Conservation (phyloP, 1,140 invertebrate species). For the Drosophila pachea region DNA sequence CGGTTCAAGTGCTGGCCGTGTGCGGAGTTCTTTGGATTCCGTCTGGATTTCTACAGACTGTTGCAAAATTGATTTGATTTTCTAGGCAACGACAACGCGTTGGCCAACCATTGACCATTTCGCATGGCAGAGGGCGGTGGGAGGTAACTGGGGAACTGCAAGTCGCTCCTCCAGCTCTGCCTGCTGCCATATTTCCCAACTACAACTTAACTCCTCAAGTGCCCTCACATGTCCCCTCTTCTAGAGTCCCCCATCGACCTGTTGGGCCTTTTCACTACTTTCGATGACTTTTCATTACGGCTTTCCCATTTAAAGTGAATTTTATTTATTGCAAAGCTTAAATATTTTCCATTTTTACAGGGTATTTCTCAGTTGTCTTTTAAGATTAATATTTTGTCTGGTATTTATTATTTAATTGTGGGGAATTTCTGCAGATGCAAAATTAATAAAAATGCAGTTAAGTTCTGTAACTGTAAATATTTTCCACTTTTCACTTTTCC, state of each 20-base stretch:
- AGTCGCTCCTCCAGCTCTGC: not conserved
- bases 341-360: not conserved
- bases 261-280: constrained; percentile 17
- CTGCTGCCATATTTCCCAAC: not conserved
- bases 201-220: no score
- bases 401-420: constrained; percentile 3
- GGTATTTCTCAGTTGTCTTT: constrained; percentile 15
- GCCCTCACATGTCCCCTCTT: not conserved
- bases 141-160: not conserved
- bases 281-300: not conserved
- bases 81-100: constrained; percentile 45
- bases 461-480: constrained; percentile 6
- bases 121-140: not conserved
- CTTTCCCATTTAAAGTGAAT: not conserved
- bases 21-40: not conserved
- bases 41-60: not conserved
- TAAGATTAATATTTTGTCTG: not conserved
- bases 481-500: not conserved
- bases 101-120: constrained; percentile 5
- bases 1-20: not conserved
- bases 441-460: not conserved
- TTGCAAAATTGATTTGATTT: constrained; percentile 59
- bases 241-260: not conserved
- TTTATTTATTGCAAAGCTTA: no score
- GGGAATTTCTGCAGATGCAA: no score